These are phyloP conservation scores for Adelphocoris suturalis DNA, from an alignment of 2,888 invertebrate species.

Conservation along the genomic window DNA sequence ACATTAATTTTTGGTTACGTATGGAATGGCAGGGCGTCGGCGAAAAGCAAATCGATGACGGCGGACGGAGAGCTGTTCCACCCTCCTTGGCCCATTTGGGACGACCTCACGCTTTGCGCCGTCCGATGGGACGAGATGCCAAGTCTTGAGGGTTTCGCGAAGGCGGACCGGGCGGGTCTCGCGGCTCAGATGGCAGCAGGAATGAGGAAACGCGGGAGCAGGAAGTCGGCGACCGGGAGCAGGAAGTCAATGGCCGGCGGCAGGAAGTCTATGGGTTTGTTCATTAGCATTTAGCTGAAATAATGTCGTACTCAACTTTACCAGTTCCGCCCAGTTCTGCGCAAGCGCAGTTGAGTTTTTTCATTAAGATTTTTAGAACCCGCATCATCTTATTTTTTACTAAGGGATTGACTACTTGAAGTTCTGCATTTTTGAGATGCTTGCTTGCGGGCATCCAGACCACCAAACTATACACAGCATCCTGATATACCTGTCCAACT, in stretches of 20 bases:
- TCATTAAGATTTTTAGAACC: too few relatives aligned
- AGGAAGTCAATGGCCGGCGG: conserved; percentile 14
- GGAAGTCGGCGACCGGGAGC: neutral
- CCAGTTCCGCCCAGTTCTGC: too few relatives aligned
- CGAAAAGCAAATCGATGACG: neutral
- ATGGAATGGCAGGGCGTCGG: neutral
- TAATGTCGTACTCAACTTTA: too few relatives aligned
- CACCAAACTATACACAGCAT: too few relatives aligned
- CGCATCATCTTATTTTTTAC: too few relatives aligned
- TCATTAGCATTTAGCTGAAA: too few relatives aligned
- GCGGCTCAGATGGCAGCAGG: conserved; percentile 27
- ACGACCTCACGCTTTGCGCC: conserved; percentile 35
- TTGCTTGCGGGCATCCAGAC: too few relatives aligned
- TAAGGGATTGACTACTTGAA: too few relatives aligned
- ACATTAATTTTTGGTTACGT: too few relatives aligned
- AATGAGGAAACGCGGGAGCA: conserved; percentile 1
- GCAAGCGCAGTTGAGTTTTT: too few relatives aligned
- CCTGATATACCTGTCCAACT: too few relatives aligned
- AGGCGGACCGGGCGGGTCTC: conserved; percentile 26
- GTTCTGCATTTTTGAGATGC: too few relatives aligned
- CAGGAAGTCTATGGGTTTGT: neutral
- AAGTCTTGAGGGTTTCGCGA: neutral
- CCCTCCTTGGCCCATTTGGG: conserved; percentile 59
- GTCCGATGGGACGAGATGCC: conserved; percentile 65
- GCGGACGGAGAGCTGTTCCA: conserved; percentile 43